Conservation (phyloP, 2,888 invertebrate species). For the Pseudococcus viburni region DNA sequence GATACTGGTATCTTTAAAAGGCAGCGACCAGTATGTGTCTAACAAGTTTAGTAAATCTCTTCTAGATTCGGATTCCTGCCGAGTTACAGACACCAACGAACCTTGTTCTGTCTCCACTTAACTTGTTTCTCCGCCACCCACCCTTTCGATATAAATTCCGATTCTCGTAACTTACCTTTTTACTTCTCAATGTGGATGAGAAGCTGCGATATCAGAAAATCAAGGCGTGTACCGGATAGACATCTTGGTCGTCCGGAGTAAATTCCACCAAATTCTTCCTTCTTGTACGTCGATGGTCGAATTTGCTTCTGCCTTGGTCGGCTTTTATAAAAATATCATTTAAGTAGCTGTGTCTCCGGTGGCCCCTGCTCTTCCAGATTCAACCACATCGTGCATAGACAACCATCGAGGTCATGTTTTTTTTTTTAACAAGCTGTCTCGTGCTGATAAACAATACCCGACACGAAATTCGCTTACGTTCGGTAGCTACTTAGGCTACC, state of each 20-base stretch:
- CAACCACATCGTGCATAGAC: not conserved
- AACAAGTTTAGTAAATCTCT: constrained; percentile 55
- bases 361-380: not conserved
- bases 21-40: constrained; percentile 57
- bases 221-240: constrained; percentile 49
- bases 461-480: not conserved
- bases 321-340: constrained; percentile 5
- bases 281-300: not conserved
- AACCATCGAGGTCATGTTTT: constrained; percentile 15
- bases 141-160: constrained; percentile 61
- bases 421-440: constrained; percentile 6
- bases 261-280: constrained; percentile 32
- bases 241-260: not conserved
- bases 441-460: not conserved
- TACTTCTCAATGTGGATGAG: not conserved
- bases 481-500: not conserved
- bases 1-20: constrained; percentile 40
- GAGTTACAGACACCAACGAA: constrained; percentile 62
- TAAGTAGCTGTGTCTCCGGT: not conserved
- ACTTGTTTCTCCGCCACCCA: constrained; percentile 63
- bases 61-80: constrained; percentile 47
- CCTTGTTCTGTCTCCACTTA: constrained; percentile 64
- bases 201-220: constrained; percentile 41
- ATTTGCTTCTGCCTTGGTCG: not conserved
- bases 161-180: constrained; percentile 50